phyloP scores from a whole-genome alignment of 2,888 invertebrate genomes.

The Synanthedon vespiformis region DNA sequence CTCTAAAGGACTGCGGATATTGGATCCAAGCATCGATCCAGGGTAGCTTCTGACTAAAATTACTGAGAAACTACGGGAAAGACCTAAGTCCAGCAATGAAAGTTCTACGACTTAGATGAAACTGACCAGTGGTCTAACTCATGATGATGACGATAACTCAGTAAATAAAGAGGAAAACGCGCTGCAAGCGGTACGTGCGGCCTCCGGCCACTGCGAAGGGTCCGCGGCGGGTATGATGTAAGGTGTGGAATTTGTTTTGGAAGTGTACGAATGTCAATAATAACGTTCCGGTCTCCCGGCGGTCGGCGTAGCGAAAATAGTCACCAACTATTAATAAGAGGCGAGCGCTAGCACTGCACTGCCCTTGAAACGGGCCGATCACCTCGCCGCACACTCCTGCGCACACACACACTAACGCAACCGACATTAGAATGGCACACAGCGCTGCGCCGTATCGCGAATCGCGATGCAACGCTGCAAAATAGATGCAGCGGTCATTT shows the following conservation, averaged over 20 bases:
- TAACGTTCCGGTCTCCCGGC: constrained; percentile 60
- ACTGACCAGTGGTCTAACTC: no score
- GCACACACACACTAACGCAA: constrained; percentile 13
- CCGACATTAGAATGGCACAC: constrained; percentile 19
- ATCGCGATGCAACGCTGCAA: constrained; percentile 47
- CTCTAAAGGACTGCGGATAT: no score
- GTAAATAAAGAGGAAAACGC: background rate
- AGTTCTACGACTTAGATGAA: no score
- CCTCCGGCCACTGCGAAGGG: background rate
- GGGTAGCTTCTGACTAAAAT: no score
- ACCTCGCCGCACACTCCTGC: constrained; percentile 49
- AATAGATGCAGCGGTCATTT: constrained; percentile 50
- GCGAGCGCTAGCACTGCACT: constrained; percentile 62
- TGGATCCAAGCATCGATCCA: no score
- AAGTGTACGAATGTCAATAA: constrained; percentile 66
- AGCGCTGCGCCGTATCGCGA: constrained; percentile 20
- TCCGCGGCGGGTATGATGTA: constrained; percentile 27
- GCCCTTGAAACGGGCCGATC: constrained; percentile 69
- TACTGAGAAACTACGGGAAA: no score
- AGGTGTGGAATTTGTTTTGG: constrained; percentile 37
- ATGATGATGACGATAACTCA: background rate
- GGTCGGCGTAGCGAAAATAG: constrained; percentile 62
- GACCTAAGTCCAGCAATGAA: no score
- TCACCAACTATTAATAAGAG: constrained; percentile 65
- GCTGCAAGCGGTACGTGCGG: background rate